phyloP scores from a whole-genome alignment of 2,113 vertebrate genomes.

The Coracopsis vasa region DNA sequence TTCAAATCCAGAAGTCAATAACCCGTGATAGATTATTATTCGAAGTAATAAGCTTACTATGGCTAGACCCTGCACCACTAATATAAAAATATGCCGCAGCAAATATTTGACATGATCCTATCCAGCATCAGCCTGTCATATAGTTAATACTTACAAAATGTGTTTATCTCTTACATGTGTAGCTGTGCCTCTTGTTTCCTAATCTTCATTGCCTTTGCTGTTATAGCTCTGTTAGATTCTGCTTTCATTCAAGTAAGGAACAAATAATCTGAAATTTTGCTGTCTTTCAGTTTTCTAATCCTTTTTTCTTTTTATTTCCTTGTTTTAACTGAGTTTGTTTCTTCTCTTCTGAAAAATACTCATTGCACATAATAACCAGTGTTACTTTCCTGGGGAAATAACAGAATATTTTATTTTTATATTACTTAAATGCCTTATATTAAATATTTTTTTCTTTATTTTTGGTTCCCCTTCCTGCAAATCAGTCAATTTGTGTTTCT shows the following conservation, averaged over 20 bases:
- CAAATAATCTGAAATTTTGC: slow-evolving; percentile 5
- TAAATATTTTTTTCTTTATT: background rate
- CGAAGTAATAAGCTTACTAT: slow-evolving; percentile 31
- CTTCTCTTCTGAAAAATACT: slow-evolving; percentile 10
- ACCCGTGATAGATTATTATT: background rate
- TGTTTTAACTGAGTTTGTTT: slow-evolving; percentile 40
- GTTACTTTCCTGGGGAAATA: slow-evolving; percentile 20
- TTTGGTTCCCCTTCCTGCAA: background rate
- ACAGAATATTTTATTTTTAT: background rate
- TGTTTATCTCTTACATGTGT: background rate
- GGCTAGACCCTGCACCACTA: slow-evolving; percentile 18
- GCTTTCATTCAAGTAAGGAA: background rate
- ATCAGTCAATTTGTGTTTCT: background rate
- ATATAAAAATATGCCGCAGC: background rate
- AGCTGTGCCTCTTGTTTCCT: background rate
- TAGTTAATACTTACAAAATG: slow-evolving; percentile 32
- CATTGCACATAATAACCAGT: background rate
- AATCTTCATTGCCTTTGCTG: background rate
- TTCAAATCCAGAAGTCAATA: slow-evolving; percentile 24
- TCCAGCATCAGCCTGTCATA: background rate
- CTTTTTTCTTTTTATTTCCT: slow-evolving; percentile 48
- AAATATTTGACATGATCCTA: slow-evolving; percentile 37
- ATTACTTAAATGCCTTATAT: background rate
- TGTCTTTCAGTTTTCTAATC: slow-evolving; percentile 30
- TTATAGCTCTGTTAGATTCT: background rate